phyloP scores from a whole-genome alignment of 2,888 invertebrate species.

The Agrotis segetum region DNA sequence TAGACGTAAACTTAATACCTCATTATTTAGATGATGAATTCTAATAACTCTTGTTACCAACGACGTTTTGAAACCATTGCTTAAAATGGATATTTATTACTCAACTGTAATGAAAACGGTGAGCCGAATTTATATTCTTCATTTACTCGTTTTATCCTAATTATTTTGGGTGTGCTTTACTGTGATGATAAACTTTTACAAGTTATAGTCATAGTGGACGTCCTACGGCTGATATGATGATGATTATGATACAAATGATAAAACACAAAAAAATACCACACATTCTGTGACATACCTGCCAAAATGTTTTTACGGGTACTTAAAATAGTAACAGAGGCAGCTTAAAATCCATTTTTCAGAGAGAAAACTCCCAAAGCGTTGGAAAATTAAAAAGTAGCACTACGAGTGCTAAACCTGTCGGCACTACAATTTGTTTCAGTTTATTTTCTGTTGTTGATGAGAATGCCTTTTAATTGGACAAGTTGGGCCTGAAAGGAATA shows the following conservation, averaged over 20 bases:
- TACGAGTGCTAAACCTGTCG: neutral
- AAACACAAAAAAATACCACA: too few species aligned
- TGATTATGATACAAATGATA: too few species aligned
- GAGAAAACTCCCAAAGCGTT: constrained; percentile 4
- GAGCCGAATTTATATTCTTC: constrained; percentile 31
- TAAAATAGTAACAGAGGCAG: constrained; percentile 7
- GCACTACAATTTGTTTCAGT: neutral
- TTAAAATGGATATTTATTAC: constrained; percentile 39
- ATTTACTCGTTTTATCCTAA: constrained; percentile 25
- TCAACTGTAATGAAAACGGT: constrained; percentile 30
- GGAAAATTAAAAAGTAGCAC: constrained; percentile 19
- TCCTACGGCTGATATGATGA: too few species aligned
- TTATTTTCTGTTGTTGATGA: constrained; percentile 22
- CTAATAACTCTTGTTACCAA: neutral
- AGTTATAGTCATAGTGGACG: constrained; percentile 1
- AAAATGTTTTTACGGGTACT: neutral
- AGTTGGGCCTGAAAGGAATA: constrained; percentile 2
- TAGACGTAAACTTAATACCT: constrained; percentile 7
- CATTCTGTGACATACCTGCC: neutral
- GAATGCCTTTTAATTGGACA: constrained; percentile 21
- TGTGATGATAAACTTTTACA: constrained; percentile 23
- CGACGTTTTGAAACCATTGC: constrained; percentile 1
- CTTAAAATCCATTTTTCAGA: constrained; percentile 18
- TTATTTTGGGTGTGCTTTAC: constrained; percentile 20
- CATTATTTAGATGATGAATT: constrained; percentile 27